Evolutionary conservation across 2,888 invertebrate species (phyloP).

Genomic region (Mythimna vitellina): DNA sequence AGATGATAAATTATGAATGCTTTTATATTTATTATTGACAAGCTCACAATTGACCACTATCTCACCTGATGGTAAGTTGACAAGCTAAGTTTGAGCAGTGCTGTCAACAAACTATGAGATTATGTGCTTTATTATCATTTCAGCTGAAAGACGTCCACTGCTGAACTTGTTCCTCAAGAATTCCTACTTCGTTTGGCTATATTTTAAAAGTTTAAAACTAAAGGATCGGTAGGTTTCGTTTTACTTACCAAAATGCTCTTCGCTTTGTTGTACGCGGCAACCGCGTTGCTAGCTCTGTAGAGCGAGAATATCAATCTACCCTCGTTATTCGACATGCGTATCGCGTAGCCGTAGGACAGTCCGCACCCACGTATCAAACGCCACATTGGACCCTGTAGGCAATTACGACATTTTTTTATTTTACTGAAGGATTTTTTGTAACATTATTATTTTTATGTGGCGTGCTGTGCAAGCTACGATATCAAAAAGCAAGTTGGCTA

Average conservation of each 20-base stretch:
- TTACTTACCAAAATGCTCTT: conserved; percentile 92
- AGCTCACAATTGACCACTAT: no score
- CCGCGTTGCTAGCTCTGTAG: conserved; percentile 94
- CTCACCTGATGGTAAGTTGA: no score
- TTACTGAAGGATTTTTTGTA: neutral
- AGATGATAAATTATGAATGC: no score
- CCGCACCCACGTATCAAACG: conserved; percentile 96
- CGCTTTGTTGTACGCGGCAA: conserved; percentile 95
- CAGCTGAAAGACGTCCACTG: no score
- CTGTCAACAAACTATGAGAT: no score
- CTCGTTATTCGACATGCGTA: conserved; percentile 92
- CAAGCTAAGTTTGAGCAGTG: no score
- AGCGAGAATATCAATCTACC: conserved; percentile 94
- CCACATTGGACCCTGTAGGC: conserved; percentile 96
- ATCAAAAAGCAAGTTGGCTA: no score
- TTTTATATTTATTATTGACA: no score
- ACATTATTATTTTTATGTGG: no score
- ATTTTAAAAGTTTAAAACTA: neutral
- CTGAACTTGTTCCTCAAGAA: neutral
- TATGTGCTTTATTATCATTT: no score
- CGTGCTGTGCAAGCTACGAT: no score
- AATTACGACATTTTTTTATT: neutral
- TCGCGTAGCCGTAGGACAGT: conserved; percentile 94
- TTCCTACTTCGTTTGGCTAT: neutral
- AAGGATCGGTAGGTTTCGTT: neutral